Evolutionary conservation across 2,888 invertebrate species (phyloP).

Genomic region (Galeopsomyia nigrocyanea): DNA sequence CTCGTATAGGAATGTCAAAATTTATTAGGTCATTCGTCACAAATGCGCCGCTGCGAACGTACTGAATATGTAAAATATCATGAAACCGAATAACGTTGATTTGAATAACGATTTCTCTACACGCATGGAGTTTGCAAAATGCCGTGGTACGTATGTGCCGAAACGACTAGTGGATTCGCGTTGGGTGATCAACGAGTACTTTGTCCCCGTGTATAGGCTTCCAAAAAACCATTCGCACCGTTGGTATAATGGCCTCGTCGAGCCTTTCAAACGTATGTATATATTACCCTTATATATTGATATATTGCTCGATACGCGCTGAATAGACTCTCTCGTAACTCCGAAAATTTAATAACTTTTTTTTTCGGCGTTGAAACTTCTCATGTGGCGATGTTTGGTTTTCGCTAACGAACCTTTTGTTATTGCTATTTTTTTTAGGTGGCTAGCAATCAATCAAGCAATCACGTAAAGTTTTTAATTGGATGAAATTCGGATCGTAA

Average conservation of each 20-base stretch:
- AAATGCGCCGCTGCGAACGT: conserved; percentile 27
- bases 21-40: conserved; percentile 45
- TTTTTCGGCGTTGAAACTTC: too few species aligned
- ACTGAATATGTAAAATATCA: conserved; percentile 44
- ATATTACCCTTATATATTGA: background rate
- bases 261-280: background rate
- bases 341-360: too few species aligned
- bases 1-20: conserved; percentile 26
- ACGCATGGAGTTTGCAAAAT: background rate
- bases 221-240: background rate
- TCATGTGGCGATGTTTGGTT: too few species aligned
- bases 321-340: too few species aligned
- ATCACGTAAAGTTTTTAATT: too few species aligned
- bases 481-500: too few species aligned
- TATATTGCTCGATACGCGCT: too few species aligned
- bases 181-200: conserved; percentile 33
- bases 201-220: conserved; percentile 7
- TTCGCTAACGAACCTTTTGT: too few species aligned
- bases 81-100: conserved; percentile 40
- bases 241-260: background rate
- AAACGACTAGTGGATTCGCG: conserved; percentile 20
- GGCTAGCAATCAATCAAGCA: too few species aligned
- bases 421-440: too few species aligned
- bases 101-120: conserved; percentile 43
- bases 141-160: too few species aligned